Conservation (phyloP, 2,113 vertebrate genomes). For the Danio rerio region DNA sequence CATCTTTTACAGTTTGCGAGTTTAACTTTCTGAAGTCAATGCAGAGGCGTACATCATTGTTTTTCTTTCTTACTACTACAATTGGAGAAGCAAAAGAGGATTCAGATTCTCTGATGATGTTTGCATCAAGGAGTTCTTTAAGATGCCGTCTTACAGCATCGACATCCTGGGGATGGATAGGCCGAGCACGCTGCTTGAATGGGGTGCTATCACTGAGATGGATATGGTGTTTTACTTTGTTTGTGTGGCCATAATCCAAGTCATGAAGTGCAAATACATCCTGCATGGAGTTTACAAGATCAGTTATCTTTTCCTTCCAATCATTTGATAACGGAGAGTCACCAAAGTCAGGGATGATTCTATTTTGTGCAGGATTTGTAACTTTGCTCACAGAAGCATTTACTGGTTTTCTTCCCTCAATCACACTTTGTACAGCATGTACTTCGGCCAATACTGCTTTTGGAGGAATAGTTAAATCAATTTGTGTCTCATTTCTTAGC, state of each 20-base stretch:
- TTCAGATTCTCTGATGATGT: not conserved
- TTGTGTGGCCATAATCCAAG: not conserved
- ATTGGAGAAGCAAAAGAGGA: not conserved
- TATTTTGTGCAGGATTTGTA: not conserved
- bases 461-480: not conserved
- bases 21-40: not conserved
- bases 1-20: not conserved
- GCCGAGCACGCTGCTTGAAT: not conserved
- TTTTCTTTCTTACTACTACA: not conserved
- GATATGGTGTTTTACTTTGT: not conserved
- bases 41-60: conserved; percentile 2
- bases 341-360: not conserved
- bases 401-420: not conserved
- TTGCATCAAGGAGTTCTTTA: not conserved
- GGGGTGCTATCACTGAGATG: not conserved
- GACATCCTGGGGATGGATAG: not conserved
- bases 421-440: not conserved
- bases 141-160: not conserved
- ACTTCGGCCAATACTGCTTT: not conserved
- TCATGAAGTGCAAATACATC: not conserved
- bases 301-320: not conserved
- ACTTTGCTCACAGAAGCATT: not conserved
- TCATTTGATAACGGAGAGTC: not conserved
- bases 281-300: not conserved
- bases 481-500: not conserved